phyloP scores from a whole-genome alignment of 2,797 vertebrate species.

The Prionace glauca region DNA sequence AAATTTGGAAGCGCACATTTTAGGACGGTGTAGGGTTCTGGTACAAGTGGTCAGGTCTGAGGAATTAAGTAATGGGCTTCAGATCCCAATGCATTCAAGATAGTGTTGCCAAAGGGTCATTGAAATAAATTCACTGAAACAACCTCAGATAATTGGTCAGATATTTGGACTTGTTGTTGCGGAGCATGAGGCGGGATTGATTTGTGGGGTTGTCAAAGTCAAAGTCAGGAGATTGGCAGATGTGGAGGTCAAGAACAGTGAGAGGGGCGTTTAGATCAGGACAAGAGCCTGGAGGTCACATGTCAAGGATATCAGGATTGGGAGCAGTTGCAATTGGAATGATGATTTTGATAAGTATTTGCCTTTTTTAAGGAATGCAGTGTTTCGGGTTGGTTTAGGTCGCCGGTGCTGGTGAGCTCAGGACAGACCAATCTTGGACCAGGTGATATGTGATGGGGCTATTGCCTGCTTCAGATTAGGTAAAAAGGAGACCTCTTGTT shows the following conservation, averaged over 20 bases:
- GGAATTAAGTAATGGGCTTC: not conserved
- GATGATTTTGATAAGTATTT: not conserved
- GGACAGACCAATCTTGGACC: not conserved
- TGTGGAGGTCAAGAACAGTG: not conserved
- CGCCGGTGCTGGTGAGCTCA: not conserved
- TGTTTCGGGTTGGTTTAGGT: not conserved
- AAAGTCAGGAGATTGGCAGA: not conserved
- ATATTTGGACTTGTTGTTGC: not conserved
- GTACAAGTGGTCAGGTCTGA: not conserved
- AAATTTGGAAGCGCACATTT: not conserved
- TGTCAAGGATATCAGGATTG: not conserved
- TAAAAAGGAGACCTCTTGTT: not conserved
- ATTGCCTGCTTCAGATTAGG: too few relatives aligned
- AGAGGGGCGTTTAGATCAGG: too few relatives aligned
- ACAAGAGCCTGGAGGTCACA: not conserved
- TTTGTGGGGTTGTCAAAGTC: not conserved
- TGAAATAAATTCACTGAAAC: not conserved
- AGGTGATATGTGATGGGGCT: not conserved
- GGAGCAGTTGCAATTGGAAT: not conserved
- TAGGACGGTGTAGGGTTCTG: not conserved
- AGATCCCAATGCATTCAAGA: not conserved
- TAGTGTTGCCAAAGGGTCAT: too few relatives aligned
- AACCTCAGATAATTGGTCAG: not conserved
- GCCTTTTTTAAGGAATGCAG: not conserved
- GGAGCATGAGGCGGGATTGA: not conserved